Evolutionary conservation across 2,888 invertebrate genomes (phyloP), one percentile per base, ranked within the genome.

Genomic region (Lithophane semibrunnea): DNA sequence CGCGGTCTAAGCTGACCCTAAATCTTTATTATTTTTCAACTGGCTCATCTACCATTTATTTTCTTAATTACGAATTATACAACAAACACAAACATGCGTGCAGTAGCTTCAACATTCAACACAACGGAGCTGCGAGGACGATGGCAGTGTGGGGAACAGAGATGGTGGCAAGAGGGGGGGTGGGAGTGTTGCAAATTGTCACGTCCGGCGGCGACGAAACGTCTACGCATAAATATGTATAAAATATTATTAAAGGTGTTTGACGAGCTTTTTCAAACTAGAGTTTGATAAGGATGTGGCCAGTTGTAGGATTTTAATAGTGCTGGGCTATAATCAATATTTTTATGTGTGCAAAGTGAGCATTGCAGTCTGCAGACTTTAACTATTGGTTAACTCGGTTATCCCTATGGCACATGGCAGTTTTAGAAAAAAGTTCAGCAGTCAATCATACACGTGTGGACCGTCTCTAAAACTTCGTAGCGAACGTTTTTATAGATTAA

Each of bases 181-280:
- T 47, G 63, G 68, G 52, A 68, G 67, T 49, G 78, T 84, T 86
- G 86, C 88, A 91, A 92, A 91, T 90, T 89, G 86, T 78, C 84
- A 80, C 89, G 83, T 92, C 92, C 92, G 92, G 86, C 91, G 90
- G 90, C 91, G 92, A 69, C 91, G 84, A 73, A 69, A 54, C 68
- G 72, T 84, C 86, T 86, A 79, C 73, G 70, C 68, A 69, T 64
- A 66, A 69, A 9, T 80, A 74, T 66, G 5, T 37, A 37, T 37
- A 37, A 37, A 66, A 13, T 44, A 73, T 9, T 4, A 5, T 37
- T 66, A 54, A 18, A 54, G 73, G 18, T 74, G 42, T 49, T 52
- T 75, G 74, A 61, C 66, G 60, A 78, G 66, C 21, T 47, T 75
- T 73, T 63, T 63, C 60, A 75, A 79, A 61, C 13, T 44, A 24